These are phyloP conservation scores for Dallia pectoralis DNA, from an alignment of 2,797 vertebrate species.

Conservation along the genomic window DNA sequence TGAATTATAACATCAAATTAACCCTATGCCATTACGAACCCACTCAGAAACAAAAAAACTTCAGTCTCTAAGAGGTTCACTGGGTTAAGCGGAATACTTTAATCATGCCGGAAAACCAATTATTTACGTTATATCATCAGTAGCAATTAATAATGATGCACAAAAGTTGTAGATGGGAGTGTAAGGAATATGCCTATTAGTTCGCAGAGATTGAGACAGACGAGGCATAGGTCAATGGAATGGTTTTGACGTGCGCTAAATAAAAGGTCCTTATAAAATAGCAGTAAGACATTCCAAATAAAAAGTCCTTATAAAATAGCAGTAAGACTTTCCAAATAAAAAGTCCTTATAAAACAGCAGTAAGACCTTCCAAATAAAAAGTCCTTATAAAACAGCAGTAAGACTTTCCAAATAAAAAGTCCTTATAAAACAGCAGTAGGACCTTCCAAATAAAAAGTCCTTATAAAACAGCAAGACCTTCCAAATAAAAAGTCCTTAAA, in stretches of 20 bases:
- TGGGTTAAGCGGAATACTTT: slow-evolving; percentile 32
- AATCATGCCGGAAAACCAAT: slow-evolving; percentile 23
- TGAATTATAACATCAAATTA: slow-evolving; percentile 37
- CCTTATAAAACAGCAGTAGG: too few species aligned
- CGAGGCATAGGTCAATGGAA: not conserved
- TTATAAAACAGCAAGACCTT: too few species aligned
- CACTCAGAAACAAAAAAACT: slow-evolving; percentile 29
- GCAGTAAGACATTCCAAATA: not conserved
- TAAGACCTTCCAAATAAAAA: too few species aligned
- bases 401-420: too few species aligned
- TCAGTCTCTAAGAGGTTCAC: slow-evolving; percentile 22
- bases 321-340: too few species aligned
- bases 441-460: too few species aligned
- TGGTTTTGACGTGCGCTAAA: slow-evolving; percentile 1
- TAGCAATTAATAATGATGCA: not conserved
- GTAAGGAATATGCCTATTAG: not conserved
- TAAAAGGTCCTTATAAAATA: not conserved
- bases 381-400: too few species aligned
- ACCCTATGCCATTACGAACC: slow-evolving; percentile 19
- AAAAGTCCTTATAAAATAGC: not conserved
- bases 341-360: too few species aligned
- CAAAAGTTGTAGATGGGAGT: slow-evolving; percentile 5
- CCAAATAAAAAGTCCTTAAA: too few species aligned
- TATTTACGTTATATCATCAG: slow-evolving; percentile 15
- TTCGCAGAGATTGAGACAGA: slow-evolving; percentile 6